Conservation (phyloP, 2,113 vertebrate species). For the Lepus europaeus region DNA sequence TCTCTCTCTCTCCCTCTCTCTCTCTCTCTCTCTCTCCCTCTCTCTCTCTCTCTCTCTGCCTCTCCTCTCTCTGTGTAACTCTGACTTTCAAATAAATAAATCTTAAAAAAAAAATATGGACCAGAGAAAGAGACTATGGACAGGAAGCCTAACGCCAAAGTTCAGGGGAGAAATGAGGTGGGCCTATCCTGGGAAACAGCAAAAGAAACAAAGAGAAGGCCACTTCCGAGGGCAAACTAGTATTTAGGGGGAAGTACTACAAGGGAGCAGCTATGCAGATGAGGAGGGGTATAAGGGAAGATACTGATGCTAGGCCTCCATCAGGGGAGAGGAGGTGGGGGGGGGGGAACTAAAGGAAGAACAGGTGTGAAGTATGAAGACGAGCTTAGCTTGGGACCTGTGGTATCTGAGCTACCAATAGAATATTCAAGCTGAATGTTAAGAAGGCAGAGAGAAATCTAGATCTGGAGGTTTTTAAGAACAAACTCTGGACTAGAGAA, state of each 20-base stretch:
- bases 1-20: too few relatives aligned
- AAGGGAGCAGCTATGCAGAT: neutral
- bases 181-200: neutral
- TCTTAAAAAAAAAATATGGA: neutral
- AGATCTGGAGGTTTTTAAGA: neutral
- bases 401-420: neutral
- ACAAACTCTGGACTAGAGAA: neutral
- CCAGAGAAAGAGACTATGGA: neutral
- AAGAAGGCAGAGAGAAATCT: neutral
- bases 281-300: fast-evolving
- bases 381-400: neutral
- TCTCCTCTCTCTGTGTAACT: too few relatives aligned
- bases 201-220: neutral
- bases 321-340: neutral
- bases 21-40: too few relatives aligned
- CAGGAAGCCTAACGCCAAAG: neutral
- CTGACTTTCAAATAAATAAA: too few relatives aligned
- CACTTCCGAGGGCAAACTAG: neutral
- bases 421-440: neutral
- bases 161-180: neutral
- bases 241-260: neutral
- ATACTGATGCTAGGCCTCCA: neutral
- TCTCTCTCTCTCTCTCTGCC: too few relatives aligned
- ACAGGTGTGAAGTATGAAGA: neutral
- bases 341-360: neutral